Conservation (phyloP, 2,797 vertebrate genomes). For the Thalassophryne amazonica region DNA sequence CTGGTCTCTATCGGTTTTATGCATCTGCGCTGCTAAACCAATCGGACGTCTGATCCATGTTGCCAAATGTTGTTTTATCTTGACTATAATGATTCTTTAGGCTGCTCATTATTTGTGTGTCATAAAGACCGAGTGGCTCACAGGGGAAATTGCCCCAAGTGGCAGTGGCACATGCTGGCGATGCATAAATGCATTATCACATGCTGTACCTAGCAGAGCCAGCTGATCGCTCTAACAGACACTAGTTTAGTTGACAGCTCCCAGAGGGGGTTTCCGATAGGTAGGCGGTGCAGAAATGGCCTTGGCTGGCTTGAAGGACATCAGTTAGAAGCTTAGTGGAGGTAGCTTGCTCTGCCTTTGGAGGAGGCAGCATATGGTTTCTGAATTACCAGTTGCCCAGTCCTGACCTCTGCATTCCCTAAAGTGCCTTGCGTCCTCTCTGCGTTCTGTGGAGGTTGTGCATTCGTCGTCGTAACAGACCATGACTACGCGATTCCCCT, state of each 20-base stretch:
- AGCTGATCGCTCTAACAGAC: slow-evolving; percentile 67
- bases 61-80: slow-evolving; percentile 67
- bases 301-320: slow-evolving; percentile 55
- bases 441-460: slow-evolving; percentile 52
- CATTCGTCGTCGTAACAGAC: slow-evolving; percentile 59
- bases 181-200: slow-evolving; percentile 70
- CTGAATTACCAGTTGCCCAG: slow-evolving; percentile 61
- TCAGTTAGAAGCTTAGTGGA: slow-evolving; percentile 31
- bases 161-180: slow-evolving; percentile 43
- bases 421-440: slow-evolving; percentile 46
- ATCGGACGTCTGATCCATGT: slow-evolving; percentile 50
- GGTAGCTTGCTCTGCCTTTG: slow-evolving; percentile 34
- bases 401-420: slow-evolving; percentile 39
- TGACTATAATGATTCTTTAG: slow-evolving; percentile 61
- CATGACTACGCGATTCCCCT: slow-evolving; percentile 42
- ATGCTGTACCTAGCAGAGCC: slow-evolving; percentile 39
- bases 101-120: slow-evolving; percentile 68
- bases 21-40: slow-evolving; percentile 67
- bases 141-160: slow-evolving; percentile 43
- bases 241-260: slow-evolving; percentile 54
- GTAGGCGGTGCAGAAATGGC: slow-evolving; percentile 57
- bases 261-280: slow-evolving; percentile 55
- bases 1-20: slow-evolving; percentile 63
- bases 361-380: slow-evolving; percentile 64
- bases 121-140: slow-evolving; percentile 60